Evolutionary conservation across 2,888 invertebrate genomes (phyloP), one percentile per base, ranked within the genome.

Genomic region (Andrena hattorfiana): DNA sequence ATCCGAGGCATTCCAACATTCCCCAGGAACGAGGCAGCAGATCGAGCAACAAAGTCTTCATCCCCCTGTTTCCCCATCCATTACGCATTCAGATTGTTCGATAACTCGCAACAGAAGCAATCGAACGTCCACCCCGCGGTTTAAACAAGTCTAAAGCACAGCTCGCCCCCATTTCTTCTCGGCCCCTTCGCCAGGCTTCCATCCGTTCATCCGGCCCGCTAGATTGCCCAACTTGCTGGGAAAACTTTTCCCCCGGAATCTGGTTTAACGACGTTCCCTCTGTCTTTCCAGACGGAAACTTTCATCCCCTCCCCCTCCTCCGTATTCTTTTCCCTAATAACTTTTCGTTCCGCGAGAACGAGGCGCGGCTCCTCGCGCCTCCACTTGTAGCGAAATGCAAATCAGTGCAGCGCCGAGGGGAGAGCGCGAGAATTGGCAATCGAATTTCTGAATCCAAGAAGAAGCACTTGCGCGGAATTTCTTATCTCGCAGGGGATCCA

Each of bases 171-270:
- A 62, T 51, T 13, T n/a, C 32, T 51, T 35, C 13, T 6, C n/a
- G 8, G 30, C 28, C 16, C 42, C 16, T 16, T 10, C 13, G 7
- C 26, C 4, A 30, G 35, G 32, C 64, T 32, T 60, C 60, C 35
- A 35, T 30, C 49, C 80, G 69, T 59, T 73, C 62, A 42, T 26
- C 10, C 63, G 54, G 10, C 16, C 49, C 10, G 54, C 48, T 8
- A 42, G 66, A 83, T 83, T 83, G 76, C 26, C 62, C 69, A 77
- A 75, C 77, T 77, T 32, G 16, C 69, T 60, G 67, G 67, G 72
- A 74, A 85, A 83, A 78, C 56, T 83, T 86, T 49, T 49, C 23
- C 62, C 20, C 62, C 20, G 64, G 70, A 71, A 73, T 83, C 75
- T 68, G 77, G 48, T 76, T 77, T 73, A 80, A 80, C 83, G 67